A percentile compares a stretch with the other conserved stretches of the same genome.
These are phyloP conservation scores for Pholis gunnellus DNA, from an alignment of 2,113 vertebrate genomes.

Conservation along the genomic window DNA sequence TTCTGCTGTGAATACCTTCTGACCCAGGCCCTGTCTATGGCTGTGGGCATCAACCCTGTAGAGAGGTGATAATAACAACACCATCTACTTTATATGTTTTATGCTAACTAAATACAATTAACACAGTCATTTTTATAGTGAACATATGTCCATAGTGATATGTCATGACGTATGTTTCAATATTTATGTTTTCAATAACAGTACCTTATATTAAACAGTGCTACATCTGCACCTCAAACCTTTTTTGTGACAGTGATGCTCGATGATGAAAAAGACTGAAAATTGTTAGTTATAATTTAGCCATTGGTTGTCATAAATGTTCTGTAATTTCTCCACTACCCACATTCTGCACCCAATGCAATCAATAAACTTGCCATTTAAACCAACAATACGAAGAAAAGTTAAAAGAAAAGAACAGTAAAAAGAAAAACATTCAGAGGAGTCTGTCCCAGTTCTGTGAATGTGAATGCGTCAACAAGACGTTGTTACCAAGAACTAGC, in stretches of 20 bases:
- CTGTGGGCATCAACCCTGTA: constrained; percentile 66
- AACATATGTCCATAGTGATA: not conserved
- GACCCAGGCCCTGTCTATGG: constrained; percentile 53
- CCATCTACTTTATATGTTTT: not conserved
- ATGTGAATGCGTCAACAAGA: not conserved
- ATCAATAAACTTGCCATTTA: too few relatives aligned
- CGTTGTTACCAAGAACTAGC: not conserved
- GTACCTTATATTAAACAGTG: too few relatives aligned
- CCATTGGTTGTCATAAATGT: not conserved
- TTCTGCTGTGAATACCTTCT: constrained; percentile 67
- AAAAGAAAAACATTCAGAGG: too few relatives aligned
- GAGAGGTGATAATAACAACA: constrained; percentile 59
- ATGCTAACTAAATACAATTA: not conserved
- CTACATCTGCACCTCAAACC: too few relatives aligned
- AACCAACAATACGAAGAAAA: too few relatives aligned
- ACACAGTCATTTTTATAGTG: not conserved
- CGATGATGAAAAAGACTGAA: too few relatives aligned
- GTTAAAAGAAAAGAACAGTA: too few relatives aligned
- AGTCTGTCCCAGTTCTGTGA: not conserved
- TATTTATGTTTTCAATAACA: too few relatives aligned
- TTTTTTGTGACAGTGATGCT: too few relatives aligned
- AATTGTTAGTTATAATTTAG: too few relatives aligned
- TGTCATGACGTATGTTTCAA: not conserved
- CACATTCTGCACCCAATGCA: not conserved
- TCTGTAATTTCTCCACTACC: not conserved